Conservation (phyloP, 2,888 invertebrate species). For the Aphidoletes aphidimyza region DNA sequence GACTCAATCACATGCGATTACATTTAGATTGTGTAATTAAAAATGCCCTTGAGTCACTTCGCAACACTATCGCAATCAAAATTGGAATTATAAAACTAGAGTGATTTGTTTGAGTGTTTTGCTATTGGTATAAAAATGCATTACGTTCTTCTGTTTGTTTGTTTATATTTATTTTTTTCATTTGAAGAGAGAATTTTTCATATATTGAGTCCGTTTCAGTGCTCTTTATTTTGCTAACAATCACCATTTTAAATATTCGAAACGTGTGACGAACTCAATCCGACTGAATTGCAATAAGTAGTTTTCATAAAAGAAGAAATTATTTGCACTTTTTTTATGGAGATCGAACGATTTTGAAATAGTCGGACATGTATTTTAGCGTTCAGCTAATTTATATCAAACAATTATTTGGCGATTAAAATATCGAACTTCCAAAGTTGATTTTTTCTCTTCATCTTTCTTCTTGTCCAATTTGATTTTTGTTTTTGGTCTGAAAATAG, state of each 20-base stretch:
- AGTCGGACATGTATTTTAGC: neutral
- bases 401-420: neutral
- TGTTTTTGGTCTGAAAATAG: slow-evolving; percentile 1
- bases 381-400: neutral
- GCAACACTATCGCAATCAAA: neutral
- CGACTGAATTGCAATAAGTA: slow-evolving; percentile 2
- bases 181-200: neutral
- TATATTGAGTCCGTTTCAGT: neutral
- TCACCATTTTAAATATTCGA: neutral
- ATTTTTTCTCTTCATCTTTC: neutral
- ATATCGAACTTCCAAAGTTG: neutral
- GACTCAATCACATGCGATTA: neutral
- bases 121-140: slow-evolving; percentile 48
- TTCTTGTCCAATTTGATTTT: neutral
- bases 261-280: neutral
- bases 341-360: slow-evolving; percentile 34
- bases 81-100: slow-evolving; percentile 45
- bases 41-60: neutral
- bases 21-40: no score
- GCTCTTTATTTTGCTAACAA: neutral
- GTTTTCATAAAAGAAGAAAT: neutral
- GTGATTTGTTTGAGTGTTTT: neutral
- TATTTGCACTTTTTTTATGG: slow-evolving; percentile 39
- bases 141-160: no score
- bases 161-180: neutral